phyloP scores from a whole-genome alignment of 2,888 invertebrate species.

The Nomada goodeniana region DNA sequence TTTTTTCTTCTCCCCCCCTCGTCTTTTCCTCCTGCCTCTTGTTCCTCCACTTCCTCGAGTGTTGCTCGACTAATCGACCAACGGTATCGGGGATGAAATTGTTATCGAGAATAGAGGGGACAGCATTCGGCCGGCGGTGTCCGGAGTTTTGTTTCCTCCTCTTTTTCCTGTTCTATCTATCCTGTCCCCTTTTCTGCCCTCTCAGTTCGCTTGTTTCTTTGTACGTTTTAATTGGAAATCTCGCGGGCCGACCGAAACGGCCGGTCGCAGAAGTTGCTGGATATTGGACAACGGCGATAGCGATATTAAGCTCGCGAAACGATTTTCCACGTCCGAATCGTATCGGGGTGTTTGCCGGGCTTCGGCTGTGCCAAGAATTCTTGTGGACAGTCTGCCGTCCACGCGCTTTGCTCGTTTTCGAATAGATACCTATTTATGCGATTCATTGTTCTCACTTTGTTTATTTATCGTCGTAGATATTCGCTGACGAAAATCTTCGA shows the following conservation, averaged over 20 bases:
- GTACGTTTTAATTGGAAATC: slow-evolving; percentile 17
- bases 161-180: background rate
- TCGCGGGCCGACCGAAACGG: slow-evolving; percentile 35
- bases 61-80: slow-evolving; percentile 55
- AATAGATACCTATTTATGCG: too few relatives aligned
- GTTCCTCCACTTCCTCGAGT: slow-evolving; percentile 16
- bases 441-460: too few relatives aligned
- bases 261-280: background rate
- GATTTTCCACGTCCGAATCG: slow-evolving; percentile 4
- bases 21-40: background rate
- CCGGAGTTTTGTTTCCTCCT: background rate
- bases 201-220: background rate
- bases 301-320: slow-evolving; percentile 32
- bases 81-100: slow-evolving; percentile 51
- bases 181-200: background rate
- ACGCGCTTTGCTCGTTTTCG: too few relatives aligned
- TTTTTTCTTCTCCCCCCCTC: background rate
- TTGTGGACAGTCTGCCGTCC: too few relatives aligned
- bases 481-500: too few relatives aligned
- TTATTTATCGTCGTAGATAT: too few relatives aligned
- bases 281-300: slow-evolving; percentile 23
- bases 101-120: slow-evolving; percentile 41
- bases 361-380: too few relatives aligned
- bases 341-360: background rate
- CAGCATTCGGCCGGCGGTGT: slow-evolving; percentile 30